These are phyloP conservation scores for Capitulum mitella DNA, from an alignment of 2,888 invertebrate species.

Conservation along the genomic window DNA sequence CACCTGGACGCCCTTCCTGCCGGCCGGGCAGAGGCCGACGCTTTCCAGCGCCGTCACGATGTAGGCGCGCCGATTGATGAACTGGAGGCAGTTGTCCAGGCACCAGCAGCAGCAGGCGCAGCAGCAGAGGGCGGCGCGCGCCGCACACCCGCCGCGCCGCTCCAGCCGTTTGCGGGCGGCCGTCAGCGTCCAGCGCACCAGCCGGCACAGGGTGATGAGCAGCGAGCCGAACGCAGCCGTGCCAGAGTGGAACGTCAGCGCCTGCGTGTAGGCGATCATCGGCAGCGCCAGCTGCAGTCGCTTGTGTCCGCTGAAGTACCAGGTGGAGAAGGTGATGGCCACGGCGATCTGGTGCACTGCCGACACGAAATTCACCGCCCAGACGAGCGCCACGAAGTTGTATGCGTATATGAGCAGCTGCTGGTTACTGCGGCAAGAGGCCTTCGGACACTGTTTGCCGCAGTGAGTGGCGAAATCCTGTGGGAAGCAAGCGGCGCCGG, in stretches of 20 bases:
- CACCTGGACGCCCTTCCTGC: neutral
- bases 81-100: neutral
- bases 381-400: neutral
- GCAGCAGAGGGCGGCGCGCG: neutral
- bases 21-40: neutral
- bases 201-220: neutral
- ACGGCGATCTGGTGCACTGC: conserved; percentile 1
- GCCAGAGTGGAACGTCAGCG: neutral
- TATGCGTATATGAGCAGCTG: neutral
- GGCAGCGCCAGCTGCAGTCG: neutral
- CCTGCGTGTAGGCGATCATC: neutral
- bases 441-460: neutral
- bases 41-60: conserved; percentile 6
- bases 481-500: neutral
- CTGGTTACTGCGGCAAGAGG: neutral
- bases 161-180: neutral
- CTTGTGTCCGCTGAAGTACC: conserved; percentile 11
- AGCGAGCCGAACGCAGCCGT: conserved; percentile 13
- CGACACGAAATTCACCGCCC: neutral
- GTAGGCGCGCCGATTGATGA: conserved; percentile 15
- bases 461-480: neutral
- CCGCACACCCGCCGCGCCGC: neutral
- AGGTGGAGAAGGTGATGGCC: neutral
- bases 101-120: conserved; percentile 11
- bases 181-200: neutral